Base-by-base conservation (phyloP, 2,888 invertebrate genomes). In the Drymonia ruficornis region DNA sequence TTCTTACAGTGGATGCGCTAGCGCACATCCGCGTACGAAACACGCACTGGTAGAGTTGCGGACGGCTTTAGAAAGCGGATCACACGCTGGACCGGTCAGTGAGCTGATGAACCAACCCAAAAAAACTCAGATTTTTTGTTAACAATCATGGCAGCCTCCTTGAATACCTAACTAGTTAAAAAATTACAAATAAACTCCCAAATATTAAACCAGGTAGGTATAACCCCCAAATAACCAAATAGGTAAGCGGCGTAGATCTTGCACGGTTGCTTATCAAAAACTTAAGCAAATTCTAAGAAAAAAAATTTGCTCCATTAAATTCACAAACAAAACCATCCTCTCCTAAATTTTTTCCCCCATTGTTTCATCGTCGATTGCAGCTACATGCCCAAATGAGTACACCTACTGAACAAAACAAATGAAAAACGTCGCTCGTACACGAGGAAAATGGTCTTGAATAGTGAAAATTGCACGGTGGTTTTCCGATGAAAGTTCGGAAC, bases 31-130 rank as follows among this genome's bases (percentile, higher is more conserved):
- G 91, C 76, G 81, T 86, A 72, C 69, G 70, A 70, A 81, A 78
- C 90, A 89, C 89, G 88, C 89, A 84, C 78, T 61, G 55, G 61
- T 60, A 56, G 74, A 67, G 69, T 74, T 74, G 74, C 74, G 79
- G 78, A 73, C 75, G 76, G 80, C 79, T 80, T 86, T 91, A 91
- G 91, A 91, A 91, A 91, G 91, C 89, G 85, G 83, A 78, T 74
- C 74, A 84, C 84, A 74, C 78, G 83, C 80, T 79, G 81, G 83
- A 87, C 86, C 83, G 84, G 83, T 80, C 84, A 78, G 72, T 61
- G 74, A 76, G 76, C 68, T 67, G 69, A 72, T 75, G 79, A 85
- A 87, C 85, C 74, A 62, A 67, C 54, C 63, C 78, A 78, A 81
- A 86, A 78, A 80, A 86, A 81, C 59, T 29, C 63, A 63, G 63